Base-by-base conservation (phyloP, 2,797 vertebrate species). In the Macropus fuliginosus region DNA sequence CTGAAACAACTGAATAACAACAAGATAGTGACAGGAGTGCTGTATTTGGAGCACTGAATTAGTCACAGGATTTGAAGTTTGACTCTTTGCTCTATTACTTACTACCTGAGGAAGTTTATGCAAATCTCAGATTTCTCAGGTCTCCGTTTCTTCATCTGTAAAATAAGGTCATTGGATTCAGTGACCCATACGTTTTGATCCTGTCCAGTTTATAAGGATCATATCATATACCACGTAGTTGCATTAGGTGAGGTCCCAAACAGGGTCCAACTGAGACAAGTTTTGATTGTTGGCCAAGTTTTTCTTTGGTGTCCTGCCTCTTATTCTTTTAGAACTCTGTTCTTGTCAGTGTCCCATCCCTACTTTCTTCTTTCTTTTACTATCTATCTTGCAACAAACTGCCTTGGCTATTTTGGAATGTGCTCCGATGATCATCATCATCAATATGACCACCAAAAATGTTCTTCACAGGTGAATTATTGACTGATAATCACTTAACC, bases 181-280 rank as follows among this genome's bases (percentile, higher is more conserved):
- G 40, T 50, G 40, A 87, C 24, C 74, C 9, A 96, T 91, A 57
- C 29, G 54, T 31, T 24, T 87, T 95, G 21, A 87, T 87, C 24
- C 24, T 87, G 8, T 87, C 40, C 50, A 50, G 54, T 92, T 94
- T 96, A 92, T 91, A 93, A 93, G 55, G 87, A 81, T 95, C 93
- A 62, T 0, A 29, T 52, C 95, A 50, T 4, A 90, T 34, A 92
- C 46, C 56, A 96, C 54, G 9, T 12, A 46, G 21, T 62, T 46
- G 46, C 34, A 94, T 59, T 56, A 55, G 46, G 95, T 91, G 54
- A n/a, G 66, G 28, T n/a, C 28, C 74, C 81, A 52, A 56, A 34
- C 40, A 18, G 24, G 31, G 55, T 59, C 46, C 96, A 57, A 24
- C 89, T 29, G 90, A 52, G 16, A 81, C 18, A 95, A 40, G 18